These are phyloP conservation scores for Pristionchus entomophagus DNA, from an alignment of 2,888 invertebrate species.

Conservation along the genomic window DNA sequence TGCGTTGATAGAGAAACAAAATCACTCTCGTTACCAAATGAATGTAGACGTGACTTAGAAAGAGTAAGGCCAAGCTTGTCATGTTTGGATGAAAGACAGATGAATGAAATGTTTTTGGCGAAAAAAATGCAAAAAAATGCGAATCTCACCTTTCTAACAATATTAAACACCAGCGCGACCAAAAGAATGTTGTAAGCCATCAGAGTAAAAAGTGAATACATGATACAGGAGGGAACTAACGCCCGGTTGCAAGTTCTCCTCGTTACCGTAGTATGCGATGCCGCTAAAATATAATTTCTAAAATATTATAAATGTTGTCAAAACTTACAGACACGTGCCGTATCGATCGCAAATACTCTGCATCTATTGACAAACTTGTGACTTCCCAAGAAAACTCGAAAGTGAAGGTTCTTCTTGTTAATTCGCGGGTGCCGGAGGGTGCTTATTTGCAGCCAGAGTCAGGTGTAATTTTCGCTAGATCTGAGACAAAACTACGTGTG, in stretches of 20 bases:
- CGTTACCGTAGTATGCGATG: neutral
- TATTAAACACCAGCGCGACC: neutral
- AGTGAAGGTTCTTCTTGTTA: neutral
- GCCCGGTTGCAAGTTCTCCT: neutral
- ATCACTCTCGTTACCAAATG: neutral
- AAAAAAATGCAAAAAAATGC: neutral
- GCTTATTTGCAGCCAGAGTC: neutral
- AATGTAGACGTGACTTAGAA: neutral
- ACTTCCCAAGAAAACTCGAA: neutral
- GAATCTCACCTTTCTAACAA: neutral
- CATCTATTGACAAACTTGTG: neutral
- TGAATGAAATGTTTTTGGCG: neutral
- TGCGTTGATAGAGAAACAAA: neutral
- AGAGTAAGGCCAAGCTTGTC: neutral
- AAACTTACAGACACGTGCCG: neutral
- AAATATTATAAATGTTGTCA: neutral
- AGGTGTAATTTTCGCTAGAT: neutral
- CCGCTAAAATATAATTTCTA: neutral
- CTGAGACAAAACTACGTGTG: too few relatives aligned
- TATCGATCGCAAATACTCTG: neutral
- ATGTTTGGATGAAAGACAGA: slow-evolving; percentile 1
- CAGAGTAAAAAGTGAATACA: neutral
- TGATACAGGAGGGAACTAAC: neutral
- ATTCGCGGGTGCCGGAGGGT: neutral
- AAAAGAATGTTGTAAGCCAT: neutral